A percentile compares a stretch with the other conserved stretches of the same genome.
Conservation (phyloP, 2,888 invertebrate species). For the Ligdia adustata region DNA sequence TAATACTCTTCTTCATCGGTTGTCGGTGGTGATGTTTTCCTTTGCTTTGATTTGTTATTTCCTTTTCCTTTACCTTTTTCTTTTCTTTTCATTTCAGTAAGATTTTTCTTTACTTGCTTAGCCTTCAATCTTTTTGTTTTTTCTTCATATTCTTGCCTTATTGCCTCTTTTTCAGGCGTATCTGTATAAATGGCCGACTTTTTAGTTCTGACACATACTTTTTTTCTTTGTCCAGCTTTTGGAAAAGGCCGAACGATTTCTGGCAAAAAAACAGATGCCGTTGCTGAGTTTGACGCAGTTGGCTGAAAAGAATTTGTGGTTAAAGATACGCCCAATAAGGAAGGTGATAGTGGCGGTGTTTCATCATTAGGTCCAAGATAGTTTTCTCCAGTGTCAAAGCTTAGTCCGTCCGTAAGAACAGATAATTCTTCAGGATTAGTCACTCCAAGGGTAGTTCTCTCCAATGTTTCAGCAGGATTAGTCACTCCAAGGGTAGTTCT, state of each 20-base stretch:
- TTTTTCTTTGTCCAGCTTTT: constrained; percentile 34
- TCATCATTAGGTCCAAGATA: constrained; percentile 1
- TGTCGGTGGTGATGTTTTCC: neutral
- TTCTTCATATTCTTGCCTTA: constrained; percentile 30
- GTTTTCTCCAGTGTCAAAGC: constrained; percentile 1
- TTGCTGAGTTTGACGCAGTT: constrained; percentile 1
- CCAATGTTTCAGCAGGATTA: too few species aligned
- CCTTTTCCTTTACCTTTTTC: neutral
- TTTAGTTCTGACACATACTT: constrained; percentile 18
- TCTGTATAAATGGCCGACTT: constrained; percentile 36
- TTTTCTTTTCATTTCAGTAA: neutral
- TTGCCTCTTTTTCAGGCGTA: constrained; percentile 35
- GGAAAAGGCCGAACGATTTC: constrained; percentile 30
- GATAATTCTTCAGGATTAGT: too few species aligned
- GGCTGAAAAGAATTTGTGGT: neutral
- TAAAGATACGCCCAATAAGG: too few species aligned
- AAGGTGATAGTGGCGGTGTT: constrained; percentile 7
- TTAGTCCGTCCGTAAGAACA: neutral
- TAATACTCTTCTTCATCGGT: neutral
- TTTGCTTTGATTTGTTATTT: neutral
- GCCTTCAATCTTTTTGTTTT: constrained; percentile 21
- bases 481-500: neutral
- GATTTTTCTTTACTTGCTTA: constrained; percentile 23
- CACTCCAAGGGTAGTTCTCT: neutral
- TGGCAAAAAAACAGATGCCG: constrained; percentile 26